Evolutionary conservation across 2,113 vertebrate species (phyloP).

Genomic region (Entomyzon cyanotis): DNA sequence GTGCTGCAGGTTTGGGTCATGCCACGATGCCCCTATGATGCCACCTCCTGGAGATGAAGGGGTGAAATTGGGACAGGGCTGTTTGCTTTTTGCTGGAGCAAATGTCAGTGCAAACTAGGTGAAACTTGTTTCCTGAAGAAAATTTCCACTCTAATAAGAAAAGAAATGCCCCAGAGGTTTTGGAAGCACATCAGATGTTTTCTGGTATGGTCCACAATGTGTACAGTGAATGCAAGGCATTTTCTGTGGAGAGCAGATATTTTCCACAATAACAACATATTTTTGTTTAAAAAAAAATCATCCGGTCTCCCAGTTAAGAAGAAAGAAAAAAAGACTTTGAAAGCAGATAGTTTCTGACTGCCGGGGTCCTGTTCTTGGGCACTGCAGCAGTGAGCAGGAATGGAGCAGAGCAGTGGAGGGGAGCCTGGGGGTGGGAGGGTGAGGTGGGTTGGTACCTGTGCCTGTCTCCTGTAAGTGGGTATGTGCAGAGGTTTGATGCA

Average conservation of each 20-base stretch:
- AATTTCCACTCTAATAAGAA: slow-evolving; percentile 15
- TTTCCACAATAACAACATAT: slow-evolving; percentile 34
- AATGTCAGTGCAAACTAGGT: slow-evolving; percentile 21
- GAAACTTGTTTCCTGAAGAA: slow-evolving; percentile 16
- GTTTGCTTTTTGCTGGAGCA: neutral
- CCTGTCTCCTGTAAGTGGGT: neutral
- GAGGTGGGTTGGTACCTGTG: neutral
- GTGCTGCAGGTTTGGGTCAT: neutral
- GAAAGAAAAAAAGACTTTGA: neutral
- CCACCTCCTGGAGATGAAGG: neutral
- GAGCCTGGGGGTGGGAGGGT: fast-evolving
- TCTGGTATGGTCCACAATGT: slow-evolving; percentile 3
- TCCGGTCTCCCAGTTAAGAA: neutral
- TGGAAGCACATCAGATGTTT: slow-evolving; percentile 47
- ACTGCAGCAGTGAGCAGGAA: neutral
- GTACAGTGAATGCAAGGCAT: neutral
- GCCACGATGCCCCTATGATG: neutral
- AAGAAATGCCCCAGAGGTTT: neutral
- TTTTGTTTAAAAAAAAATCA: neutral
- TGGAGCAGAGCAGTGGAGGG: neutral
- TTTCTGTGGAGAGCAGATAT: slow-evolving; percentile 28
- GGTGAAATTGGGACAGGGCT: neutral
- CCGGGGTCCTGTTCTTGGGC: neutral
- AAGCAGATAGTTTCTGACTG: neutral
- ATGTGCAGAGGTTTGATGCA: neutral